These are phyloP conservation scores for Hycleus cichorii DNA, from an alignment of 1,140 invertebrate genomes.

Conservation along the genomic window DNA sequence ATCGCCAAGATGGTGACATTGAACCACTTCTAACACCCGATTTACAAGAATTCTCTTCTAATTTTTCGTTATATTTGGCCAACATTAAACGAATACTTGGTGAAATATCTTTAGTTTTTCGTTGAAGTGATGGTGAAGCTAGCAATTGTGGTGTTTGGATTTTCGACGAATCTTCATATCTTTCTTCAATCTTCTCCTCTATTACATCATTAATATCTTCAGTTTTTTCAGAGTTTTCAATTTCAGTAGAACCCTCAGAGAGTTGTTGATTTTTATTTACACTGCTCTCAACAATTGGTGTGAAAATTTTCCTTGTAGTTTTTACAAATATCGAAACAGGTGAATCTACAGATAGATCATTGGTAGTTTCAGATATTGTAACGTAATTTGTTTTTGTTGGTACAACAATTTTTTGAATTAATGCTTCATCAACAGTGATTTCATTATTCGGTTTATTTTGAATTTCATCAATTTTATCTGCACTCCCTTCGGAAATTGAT, in stretches of 20 bases:
- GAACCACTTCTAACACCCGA: constrained; percentile 49
- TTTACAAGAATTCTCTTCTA: constrained; percentile 35
- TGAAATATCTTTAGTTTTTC: constrained; percentile 51
- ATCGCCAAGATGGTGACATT: constrained; percentile 52
- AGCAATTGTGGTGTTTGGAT: constrained; percentile 45
- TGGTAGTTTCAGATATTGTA: constrained; percentile 13
- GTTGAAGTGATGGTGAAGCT: constrained; percentile 47
- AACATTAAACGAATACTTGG: constrained; percentile 61
- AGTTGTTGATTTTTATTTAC: background rate
- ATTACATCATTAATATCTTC: background rate
- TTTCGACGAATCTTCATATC: background rate
- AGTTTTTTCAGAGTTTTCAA: background rate
- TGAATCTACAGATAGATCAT: constrained; percentile 25
- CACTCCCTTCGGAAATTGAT: constrained; percentile 16
- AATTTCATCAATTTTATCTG: background rate
- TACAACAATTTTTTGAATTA: constrained; percentile 37
- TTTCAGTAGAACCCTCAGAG: background rate
- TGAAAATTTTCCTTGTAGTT: constrained; percentile 69
- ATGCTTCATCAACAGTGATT: constrained; percentile 12
- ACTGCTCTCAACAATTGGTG: constrained; percentile 49
- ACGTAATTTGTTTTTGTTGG: constrained; percentile 28
- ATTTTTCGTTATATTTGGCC: constrained; percentile 51
- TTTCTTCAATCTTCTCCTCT: background rate
- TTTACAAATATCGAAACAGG: constrained; percentile 57
- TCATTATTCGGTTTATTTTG: background rate